phyloP scores from a whole-genome alignment of 2,888 invertebrate species.

The Chromoteleia sp. region DNA sequence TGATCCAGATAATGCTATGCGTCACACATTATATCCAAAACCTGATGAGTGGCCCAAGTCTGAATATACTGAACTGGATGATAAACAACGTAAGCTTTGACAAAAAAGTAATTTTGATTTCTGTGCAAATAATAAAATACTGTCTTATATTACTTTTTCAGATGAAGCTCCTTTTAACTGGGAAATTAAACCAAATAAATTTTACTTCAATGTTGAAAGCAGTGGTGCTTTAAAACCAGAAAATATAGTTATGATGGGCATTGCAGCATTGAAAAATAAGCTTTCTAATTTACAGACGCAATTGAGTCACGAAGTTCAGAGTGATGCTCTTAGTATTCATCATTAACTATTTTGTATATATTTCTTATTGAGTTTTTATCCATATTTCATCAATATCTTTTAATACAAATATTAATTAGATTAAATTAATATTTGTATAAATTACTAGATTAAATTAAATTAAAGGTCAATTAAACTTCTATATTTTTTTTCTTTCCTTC shows the following conservation, averaged over 20 bases:
- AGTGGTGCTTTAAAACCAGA: conserved; percentile 97
- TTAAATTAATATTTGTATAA: no score
- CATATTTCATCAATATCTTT: no score
- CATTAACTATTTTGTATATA: no score
- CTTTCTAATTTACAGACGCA: conserved; percentile 97
- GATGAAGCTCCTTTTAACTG: conserved; percentile 97
- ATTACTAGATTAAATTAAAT: no score
- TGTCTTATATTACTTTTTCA: conserved; percentile 81
- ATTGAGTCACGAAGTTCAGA: conserved; percentile 93
- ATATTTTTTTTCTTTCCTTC: no score
- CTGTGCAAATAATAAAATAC: not conserved
- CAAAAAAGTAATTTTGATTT: not conserved
- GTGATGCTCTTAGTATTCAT: conserved; percentile 91
- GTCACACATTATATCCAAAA: conserved; percentile 97
- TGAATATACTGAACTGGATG: conserved; percentile 97
- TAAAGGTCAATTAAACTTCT: no score
- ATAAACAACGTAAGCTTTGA: conserved; percentile 91
- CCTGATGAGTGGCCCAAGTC: conserved; percentile 99
- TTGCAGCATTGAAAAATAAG: conserved; percentile 97
- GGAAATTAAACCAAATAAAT: conserved; percentile 98
- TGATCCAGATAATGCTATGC: conserved; percentile 98
- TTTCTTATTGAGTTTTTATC: no score
- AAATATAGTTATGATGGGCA: conserved; percentile 98
- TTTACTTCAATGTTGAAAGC: conserved; percentile 98
- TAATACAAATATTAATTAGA: no score